Evolutionary conservation across 1,140 invertebrate genomes (phyloP).

Genomic region (Goniozus legneri): DNA sequence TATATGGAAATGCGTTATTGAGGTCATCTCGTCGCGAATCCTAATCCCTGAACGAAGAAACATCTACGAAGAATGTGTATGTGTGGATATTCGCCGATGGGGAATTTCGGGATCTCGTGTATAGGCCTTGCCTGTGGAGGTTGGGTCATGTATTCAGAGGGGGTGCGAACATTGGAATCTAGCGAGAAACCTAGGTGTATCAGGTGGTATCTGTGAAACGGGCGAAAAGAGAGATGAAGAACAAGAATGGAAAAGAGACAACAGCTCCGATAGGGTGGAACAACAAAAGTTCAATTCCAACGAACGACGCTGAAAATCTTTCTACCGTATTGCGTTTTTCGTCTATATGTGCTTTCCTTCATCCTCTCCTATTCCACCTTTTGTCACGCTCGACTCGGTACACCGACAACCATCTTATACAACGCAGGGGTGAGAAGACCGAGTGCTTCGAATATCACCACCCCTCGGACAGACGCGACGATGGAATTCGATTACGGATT

Average conservation of each 20-base stretch:
- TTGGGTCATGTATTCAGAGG: too few relatives aligned
- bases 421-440: background rate
- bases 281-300: constrained; percentile 47
- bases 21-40: too few relatives aligned
- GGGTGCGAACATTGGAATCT: constrained; percentile 1
- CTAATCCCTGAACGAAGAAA: too few relatives aligned
- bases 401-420: background rate
- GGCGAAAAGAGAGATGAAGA: constrained; percentile 7
- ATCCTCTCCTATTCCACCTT: too few relatives aligned
- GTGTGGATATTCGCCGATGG: too few relatives aligned
- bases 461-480: too few relatives aligned
- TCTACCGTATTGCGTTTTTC: constrained; percentile 31
- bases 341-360: constrained; percentile 7
- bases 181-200: too few relatives aligned
- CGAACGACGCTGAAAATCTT: constrained; percentile 44
- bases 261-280: constrained; percentile 23
- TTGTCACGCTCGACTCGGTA: background rate
- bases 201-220: constrained; percentile 4
- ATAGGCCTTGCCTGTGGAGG: too few relatives aligned
- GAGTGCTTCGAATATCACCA: too few relatives aligned
- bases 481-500: background rate
- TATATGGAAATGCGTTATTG: too few relatives aligned
- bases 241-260: background rate
- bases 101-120: too few relatives aligned
- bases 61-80: too few relatives aligned